Conservation (phyloP, 2,113 vertebrate genomes). For the Charina bottae region DNA sequence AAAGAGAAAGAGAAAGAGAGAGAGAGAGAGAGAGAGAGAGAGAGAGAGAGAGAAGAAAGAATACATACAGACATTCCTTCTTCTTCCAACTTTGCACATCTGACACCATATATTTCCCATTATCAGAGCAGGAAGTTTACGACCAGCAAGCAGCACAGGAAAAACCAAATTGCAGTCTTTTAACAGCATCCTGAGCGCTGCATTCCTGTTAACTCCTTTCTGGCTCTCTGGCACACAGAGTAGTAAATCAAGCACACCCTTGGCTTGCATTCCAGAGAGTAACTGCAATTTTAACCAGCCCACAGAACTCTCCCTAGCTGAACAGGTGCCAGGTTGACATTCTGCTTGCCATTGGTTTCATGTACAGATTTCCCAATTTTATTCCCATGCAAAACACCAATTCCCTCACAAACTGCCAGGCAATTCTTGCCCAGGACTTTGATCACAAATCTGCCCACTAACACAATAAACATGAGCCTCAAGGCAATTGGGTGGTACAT, state of each 20-base stretch:
- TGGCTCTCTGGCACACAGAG: neutral
- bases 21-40: neutral
- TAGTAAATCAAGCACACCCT: constrained; percentile 6
- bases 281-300: constrained; percentile 12
- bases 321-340: neutral
- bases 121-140: constrained; percentile 1
- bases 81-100: constrained; percentile 2
- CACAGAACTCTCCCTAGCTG: neutral
- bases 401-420: neutral
- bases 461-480: neutral
- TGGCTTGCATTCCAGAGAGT: neutral
- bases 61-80: neutral
- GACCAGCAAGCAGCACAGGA: neutral
- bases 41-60: neutral
- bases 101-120: constrained; percentile 5
- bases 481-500: neutral
- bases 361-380: neutral
- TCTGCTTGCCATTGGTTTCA: neutral
- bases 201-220: constrained; percentile 11
- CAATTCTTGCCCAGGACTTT: no score
- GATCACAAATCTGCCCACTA: neutral
- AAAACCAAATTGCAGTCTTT: neutral
- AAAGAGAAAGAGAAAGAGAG: no score
- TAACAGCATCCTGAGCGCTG: neutral
- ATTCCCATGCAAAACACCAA: neutral